phyloP scores from a whole-genome alignment of 1,140 invertebrate species.

The Camponotus floridanus region DNA sequence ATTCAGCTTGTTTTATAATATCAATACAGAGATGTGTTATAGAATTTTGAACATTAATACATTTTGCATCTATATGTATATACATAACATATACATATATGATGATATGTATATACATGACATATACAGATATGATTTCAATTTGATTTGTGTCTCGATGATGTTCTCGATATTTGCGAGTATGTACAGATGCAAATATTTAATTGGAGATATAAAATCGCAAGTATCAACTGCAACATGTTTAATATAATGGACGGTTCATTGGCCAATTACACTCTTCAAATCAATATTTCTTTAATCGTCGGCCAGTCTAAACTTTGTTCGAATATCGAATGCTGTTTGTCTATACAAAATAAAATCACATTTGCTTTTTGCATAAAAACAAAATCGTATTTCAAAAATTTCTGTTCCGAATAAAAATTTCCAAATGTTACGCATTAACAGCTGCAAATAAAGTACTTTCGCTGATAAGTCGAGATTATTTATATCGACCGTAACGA shows the following conservation, averaged over 20 bases:
- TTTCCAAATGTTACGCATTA: background rate
- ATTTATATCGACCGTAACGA: slow-evolving; percentile 34
- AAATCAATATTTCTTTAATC: background rate
- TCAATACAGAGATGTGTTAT: background rate
- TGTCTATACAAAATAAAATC: background rate
- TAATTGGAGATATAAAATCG: background rate
- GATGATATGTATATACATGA: background rate
- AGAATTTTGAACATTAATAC: background rate
- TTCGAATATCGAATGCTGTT: slow-evolving; percentile 9
- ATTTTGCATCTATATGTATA: slow-evolving; percentile 6
- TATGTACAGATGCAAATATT: background rate
- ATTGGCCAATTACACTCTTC: slow-evolving; percentile 13
- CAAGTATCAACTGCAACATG: background rate
- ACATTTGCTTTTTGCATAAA: background rate
- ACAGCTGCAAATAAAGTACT: background rate
- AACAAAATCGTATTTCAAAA: slow-evolving; percentile 31
- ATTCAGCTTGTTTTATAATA: slow-evolving; percentile 15
- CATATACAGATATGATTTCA: background rate
- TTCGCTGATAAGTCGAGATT: slow-evolving; percentile 45
- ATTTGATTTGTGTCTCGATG: background rate
- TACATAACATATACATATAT: no score
- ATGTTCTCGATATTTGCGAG: background rate
- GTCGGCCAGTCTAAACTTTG: background rate
- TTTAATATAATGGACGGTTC: slow-evolving; percentile 16
- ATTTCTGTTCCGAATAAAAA: slow-evolving; percentile 27